A percentile compares a stretch with the other conserved stretches of the same genome.
These are phyloP conservation scores for Taenaris catops DNA, from an alignment of 2,888 invertebrate species.

Conservation along the genomic window DNA sequence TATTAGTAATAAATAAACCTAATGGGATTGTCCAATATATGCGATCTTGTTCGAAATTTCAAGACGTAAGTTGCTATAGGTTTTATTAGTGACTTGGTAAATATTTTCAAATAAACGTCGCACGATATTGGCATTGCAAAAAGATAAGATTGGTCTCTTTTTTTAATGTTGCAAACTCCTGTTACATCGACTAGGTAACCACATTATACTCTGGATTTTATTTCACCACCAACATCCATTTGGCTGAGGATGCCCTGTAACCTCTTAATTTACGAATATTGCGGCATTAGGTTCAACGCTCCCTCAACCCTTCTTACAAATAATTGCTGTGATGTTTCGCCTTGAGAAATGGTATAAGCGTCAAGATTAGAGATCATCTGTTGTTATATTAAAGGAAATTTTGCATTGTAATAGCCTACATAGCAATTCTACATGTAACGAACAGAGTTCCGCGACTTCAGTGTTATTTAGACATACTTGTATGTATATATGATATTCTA, in stretches of 20 bases:
- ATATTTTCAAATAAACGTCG: too few species aligned
- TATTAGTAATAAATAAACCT: too few species aligned
- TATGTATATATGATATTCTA: too few species aligned
- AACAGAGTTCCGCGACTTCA: too few species aligned
- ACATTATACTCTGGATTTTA: slow-evolving; percentile 15
- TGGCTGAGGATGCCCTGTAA: slow-evolving; percentile 56
- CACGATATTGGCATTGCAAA: slow-evolving; percentile 14
- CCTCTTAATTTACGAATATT: slow-evolving; percentile 76
- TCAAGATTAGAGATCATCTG: slow-evolving; percentile 69
- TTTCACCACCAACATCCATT: slow-evolving; percentile 80
- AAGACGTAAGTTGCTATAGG: too few species aligned
- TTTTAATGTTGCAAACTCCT: slow-evolving; percentile 25
- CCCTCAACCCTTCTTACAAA: slow-evolving; percentile 71
- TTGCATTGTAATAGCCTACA: slow-evolving; percentile 51
- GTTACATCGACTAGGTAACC: slow-evolving; percentile 53
- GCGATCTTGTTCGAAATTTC: too few species aligned
- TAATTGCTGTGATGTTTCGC: slow-evolving; percentile 69
- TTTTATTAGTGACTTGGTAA: too few species aligned
- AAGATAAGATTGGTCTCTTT: slow-evolving; percentile 4
- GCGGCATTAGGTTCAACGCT: slow-evolving; percentile 64
- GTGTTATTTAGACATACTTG: too few species aligned
- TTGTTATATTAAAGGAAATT: slow-evolving; percentile 56
- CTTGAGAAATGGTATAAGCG: slow-evolving; percentile 64
- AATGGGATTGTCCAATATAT: too few species aligned
- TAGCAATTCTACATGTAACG: slow-evolving; percentile 1